Evolutionary conservation across 2,888 invertebrate species (phyloP).

Genomic region (Amblyjoppa fuscipennis): DNA sequence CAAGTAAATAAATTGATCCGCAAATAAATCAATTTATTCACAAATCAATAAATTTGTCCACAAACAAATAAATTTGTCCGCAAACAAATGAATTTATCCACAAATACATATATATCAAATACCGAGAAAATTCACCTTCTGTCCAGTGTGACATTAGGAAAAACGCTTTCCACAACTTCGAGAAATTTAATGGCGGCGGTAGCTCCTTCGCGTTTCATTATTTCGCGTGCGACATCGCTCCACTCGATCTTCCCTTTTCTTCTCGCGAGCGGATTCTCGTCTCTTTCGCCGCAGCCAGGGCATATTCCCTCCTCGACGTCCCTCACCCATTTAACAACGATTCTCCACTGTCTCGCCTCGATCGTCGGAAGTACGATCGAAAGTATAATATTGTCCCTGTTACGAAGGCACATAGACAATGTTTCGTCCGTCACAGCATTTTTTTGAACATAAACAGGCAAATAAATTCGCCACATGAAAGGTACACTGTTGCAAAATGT

Average conservation of each 20-base stretch:
- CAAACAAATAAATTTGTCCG: no score
- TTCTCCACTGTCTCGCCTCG: constrained; percentile 88
- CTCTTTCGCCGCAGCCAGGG: constrained; percentile 87
- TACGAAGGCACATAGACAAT: constrained; percentile 88
- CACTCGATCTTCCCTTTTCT: constrained; percentile 85
- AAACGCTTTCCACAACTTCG: constrained; percentile 86
- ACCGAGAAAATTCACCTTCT: constrained; percentile 85
- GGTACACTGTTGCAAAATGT: constrained; percentile 88
- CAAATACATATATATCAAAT: constrained; percentile 21
- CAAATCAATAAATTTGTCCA: no score
- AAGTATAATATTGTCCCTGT: constrained; percentile 87
- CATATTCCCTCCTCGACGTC: constrained; percentile 88
- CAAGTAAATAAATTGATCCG: no score
- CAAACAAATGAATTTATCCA: no score
- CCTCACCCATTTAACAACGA: constrained; percentile 86
- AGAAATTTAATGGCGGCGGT: constrained; percentile 87
- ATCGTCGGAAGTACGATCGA: constrained; percentile 87
- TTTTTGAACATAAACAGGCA: constrained; percentile 86
- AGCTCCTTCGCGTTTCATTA: constrained; percentile 88
- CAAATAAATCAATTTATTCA: no score
- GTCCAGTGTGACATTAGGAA: constrained; percentile 88
- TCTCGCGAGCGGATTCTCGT: constrained; percentile 55
- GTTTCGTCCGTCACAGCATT: constrained; percentile 84
- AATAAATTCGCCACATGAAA: constrained; percentile 88
- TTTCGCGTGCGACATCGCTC: constrained; percentile 87